Base-by-base conservation (phyloP, 2,888 invertebrate genomes). In the Schrankia costaestrigalis region DNA sequence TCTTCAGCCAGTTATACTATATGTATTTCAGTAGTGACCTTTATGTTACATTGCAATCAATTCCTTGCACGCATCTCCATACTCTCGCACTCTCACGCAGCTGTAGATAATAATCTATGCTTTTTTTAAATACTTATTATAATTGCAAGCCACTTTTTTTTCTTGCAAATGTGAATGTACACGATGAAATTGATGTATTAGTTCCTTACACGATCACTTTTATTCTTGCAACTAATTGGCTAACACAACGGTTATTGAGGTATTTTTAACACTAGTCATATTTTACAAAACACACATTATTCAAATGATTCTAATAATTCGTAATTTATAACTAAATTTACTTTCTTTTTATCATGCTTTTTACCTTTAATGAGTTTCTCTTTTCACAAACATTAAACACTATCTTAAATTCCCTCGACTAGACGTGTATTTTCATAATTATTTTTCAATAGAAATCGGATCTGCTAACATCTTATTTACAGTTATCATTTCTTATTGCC, bases 311-410 rank as follows among this genome's bases (percentile, higher is more conserved):
- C 41, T 26, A 25, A 22, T 30, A 31, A 25, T 28, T 28, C 8
- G 12, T 22, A 25, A 13, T 13, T 3, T 23, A 7, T 25, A 1
- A 36, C 35, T 30, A 23, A 41, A 42, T 33, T 26, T 36, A 32
- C 45, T 47, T 47, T 47, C 33, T 51, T 58, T 46, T 43, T 33
- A 31, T 53, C 49, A 56, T 55, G 63, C 63, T 67, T 71, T 55
- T 57, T 63, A 51, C 56, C 56, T 63, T 52, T 37, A 56, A 60
- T 63, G 54, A 69, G 73, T 78, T 81, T 86, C 87, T 87, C 87
- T 87, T 87, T 87, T 87, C 87, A 85, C 78, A 82, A 87, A 85
- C 86, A 86, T 84, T 57, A 59, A 74, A 82, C 78, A 82, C 79
- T 69, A 65, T 30, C 46, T 50, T 40, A 38, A 38, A 32, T 44